Evolutionary conservation across 2,113 vertebrate genomes (phyloP).

Genomic region (Lethenteron reissneri): DNA sequence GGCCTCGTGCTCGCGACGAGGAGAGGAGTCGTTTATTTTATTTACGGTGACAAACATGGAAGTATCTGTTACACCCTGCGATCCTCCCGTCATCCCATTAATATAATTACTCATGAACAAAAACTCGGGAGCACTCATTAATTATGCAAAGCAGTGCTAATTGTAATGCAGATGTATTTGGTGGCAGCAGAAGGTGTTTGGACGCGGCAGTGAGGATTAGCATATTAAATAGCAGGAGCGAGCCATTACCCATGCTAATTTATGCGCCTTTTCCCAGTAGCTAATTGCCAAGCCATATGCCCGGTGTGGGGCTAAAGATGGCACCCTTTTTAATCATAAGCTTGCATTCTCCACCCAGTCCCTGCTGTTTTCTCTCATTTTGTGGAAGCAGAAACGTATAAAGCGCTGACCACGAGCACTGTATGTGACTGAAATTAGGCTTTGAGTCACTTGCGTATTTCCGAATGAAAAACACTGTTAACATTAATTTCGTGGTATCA

Average conservation of each 20-base stretch:
- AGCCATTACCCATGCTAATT: slow-evolving; percentile 5
- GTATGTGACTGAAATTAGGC: too few species aligned
- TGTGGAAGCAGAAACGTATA: too few species aligned
- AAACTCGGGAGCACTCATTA: slow-evolving; percentile 2
- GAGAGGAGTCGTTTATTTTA: slow-evolving; percentile 2
- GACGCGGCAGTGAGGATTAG: slow-evolving; percentile 3
- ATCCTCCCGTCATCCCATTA: slow-evolving; percentile 3
- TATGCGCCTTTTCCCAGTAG: slow-evolving; percentile 1
- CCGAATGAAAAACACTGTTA: too few species aligned
- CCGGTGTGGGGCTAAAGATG: not conserved
- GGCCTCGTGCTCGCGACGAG: not conserved
- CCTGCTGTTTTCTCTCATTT: too few species aligned
- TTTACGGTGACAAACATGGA: slow-evolving; percentile 5
- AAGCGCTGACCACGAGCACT: too few species aligned
- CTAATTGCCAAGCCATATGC: slow-evolving; percentile 4
- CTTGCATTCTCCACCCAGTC: too few species aligned
- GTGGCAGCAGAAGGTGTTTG: slow-evolving; percentile 4
- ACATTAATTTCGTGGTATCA: too few species aligned
- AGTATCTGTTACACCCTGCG: slow-evolving; percentile 2
- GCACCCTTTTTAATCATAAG: not conserved
- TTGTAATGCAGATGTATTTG: slow-evolving; percentile 6
- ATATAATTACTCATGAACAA: slow-evolving; percentile 6
- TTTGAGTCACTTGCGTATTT: too few species aligned
- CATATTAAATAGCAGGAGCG: slow-evolving; percentile 5
- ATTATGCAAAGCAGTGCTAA: slow-evolving; percentile 4